Percentiles rank a stretch among this genome's conserved stretches.
Conservation (phyloP, 2,888 invertebrate genomes). For the Sesamia inferens region DNA sequence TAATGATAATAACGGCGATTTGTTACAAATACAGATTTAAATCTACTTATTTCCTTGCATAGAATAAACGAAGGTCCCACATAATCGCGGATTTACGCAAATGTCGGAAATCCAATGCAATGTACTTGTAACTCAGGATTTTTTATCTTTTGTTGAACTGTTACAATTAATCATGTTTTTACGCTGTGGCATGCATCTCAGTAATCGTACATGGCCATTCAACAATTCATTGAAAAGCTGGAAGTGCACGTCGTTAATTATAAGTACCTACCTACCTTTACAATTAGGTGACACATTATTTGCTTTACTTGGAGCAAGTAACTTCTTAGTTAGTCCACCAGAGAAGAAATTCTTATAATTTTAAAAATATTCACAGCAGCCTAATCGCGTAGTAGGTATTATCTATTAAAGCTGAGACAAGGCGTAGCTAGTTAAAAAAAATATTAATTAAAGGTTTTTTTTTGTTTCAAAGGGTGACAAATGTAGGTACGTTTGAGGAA, state of each 20-base stretch:
- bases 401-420: too few species aligned
- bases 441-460: too few species aligned
- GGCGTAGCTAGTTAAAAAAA: too few species aligned
- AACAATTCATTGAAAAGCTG: constrained; percentile 22
- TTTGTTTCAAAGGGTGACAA: too few species aligned
- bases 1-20: constrained; percentile 22
- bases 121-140: constrained; percentile 30
- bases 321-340: neutral
- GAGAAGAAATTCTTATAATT: neutral
- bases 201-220: constrained; percentile 1
- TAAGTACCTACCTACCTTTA: too few species aligned
- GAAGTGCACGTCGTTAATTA: constrained; percentile 14
- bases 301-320: neutral
- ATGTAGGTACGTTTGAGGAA: neutral
- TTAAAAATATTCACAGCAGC: neutral
- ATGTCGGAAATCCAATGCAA: constrained; percentile 47
- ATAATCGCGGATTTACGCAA: constrained; percentile 50
- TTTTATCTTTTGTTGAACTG: constrained; percentile 44
- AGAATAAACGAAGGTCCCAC: constrained; percentile 24
- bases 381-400: too few species aligned
- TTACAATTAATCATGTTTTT: constrained; percentile 36
- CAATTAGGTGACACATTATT: neutral
- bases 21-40: constrained; percentile 29
- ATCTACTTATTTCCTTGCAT: constrained; percentile 9
- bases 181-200: neutral